Conservation (phyloP, 2,888 invertebrate species). For the Anodontia alba region DNA sequence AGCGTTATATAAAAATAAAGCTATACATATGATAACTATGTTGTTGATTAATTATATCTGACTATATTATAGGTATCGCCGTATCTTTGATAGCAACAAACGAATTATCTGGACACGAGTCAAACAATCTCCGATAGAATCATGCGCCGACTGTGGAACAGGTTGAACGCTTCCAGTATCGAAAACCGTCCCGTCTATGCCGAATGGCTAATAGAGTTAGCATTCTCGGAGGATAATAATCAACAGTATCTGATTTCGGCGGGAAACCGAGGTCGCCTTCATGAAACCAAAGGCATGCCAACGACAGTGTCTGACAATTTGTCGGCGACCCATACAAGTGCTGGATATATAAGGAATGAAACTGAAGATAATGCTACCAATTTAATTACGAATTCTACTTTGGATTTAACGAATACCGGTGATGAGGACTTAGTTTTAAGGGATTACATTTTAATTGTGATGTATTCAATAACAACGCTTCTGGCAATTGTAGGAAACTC, state of each 20-base stretch:
- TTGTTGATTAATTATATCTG: constrained; percentile 16
- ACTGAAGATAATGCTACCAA: not conserved
- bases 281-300: constrained; percentile 45
- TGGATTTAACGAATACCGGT: constrained; percentile 9
- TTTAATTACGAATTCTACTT: constrained; percentile 2
- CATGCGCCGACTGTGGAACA: constrained; percentile 34
- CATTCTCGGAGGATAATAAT: constrained; percentile 41
- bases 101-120: constrained; percentile 22
- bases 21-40: not conserved
- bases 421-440: constrained; percentile 28
- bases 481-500: constrained; percentile 85
- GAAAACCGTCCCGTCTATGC: constrained; percentile 21
- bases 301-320: constrained; percentile 17
- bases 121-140: constrained; percentile 23
- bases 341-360: not conserved
- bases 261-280: constrained; percentile 42
- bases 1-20: no score
- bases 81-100: constrained; percentile 10
- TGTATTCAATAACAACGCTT: constrained; percentile 85
- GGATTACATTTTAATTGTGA: constrained; percentile 74
- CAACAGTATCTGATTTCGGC: constrained; percentile 43
- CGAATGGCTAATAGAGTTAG: constrained; percentile 46
- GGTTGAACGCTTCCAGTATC: constrained; percentile 32
- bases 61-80: constrained; percentile 16
- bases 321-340: not conserved